phyloP scores from a whole-genome alignment of 2,113 vertebrate species.

The Grammomys dolichurus region DNA sequence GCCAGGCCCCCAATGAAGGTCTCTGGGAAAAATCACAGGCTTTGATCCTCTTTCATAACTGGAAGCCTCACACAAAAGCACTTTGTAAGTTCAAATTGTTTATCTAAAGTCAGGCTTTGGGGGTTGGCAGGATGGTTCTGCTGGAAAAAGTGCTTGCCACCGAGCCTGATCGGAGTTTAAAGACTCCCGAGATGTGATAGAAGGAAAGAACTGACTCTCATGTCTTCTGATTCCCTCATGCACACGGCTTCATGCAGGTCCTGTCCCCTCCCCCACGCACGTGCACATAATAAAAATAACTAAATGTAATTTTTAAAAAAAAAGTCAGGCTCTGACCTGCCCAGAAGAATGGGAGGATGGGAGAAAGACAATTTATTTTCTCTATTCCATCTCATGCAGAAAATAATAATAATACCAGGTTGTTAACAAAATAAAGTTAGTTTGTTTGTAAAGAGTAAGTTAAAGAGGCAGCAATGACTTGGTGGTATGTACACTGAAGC shows the following conservation, averaged over 20 bases:
- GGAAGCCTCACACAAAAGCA: neutral
- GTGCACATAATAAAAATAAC: neutral
- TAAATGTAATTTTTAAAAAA: no score
- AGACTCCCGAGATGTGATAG: neutral
- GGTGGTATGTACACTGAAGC: no score
- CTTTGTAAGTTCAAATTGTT: neutral
- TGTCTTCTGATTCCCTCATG: neutral
- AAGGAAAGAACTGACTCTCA: neutral
- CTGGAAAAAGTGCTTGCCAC: neutral
- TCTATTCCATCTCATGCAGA: neutral
- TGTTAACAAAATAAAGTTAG: neutral
- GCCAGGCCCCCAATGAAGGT: neutral
- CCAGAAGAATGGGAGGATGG: no score
- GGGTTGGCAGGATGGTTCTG: neutral
- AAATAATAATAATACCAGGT: neutral
- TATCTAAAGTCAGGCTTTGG: neutral
- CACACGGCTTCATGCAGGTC: neutral
- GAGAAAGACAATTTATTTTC: no score
- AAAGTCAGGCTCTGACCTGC: no score
- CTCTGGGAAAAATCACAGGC: neutral
- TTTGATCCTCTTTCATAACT: neutral
- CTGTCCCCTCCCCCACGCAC: neutral
- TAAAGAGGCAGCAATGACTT: neutral
- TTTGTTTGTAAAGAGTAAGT: neutral
- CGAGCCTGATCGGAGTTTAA: neutral